phyloP scores from a whole-genome alignment of 2,888 invertebrate species.

The Entomobrya proxima region DNA sequence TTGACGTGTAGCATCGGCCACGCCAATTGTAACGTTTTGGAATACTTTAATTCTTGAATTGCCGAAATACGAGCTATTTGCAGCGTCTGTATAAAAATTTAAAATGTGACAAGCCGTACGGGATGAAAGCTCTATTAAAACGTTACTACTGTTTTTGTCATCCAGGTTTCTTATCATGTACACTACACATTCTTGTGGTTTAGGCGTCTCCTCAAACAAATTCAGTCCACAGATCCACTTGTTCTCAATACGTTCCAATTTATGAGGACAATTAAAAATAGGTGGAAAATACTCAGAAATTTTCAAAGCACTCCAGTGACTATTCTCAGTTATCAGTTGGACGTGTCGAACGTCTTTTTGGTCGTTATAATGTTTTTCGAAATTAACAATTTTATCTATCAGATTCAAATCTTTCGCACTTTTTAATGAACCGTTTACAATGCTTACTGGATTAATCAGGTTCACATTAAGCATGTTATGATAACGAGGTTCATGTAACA shows the following conservation, averaged over 20 bases:
- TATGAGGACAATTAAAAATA: slow-evolving; percentile 32
- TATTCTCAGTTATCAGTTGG: too few species aligned
- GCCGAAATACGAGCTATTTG: background rate
- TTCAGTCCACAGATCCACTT: slow-evolving; percentile 51
- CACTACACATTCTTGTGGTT: slow-evolving; percentile 20
- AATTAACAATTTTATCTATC: too few species aligned
- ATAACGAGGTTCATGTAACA: too few species aligned
- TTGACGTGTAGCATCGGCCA: background rate
- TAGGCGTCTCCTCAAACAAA: background rate
- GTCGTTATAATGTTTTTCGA: too few species aligned
- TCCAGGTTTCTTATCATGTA: background rate
- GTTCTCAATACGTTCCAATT: background rate
- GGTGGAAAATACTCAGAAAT: slow-evolving; percentile 38
- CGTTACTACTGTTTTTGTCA: too few species aligned
- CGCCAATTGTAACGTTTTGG: background rate
- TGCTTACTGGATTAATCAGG: too few species aligned
- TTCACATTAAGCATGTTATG: too few species aligned
- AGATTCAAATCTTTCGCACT: too few species aligned
- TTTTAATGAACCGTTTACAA: too few species aligned
- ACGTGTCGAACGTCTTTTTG: too few species aligned
- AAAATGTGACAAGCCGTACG: slow-evolving; percentile 21
- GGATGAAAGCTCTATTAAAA: background rate
- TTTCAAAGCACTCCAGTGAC: too few species aligned
- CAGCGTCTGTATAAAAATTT: background rate
- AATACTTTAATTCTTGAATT: background rate